Conservation (phyloP, 1,140 invertebrate genomes). For the Amphibalanus amphitrite region DNA sequence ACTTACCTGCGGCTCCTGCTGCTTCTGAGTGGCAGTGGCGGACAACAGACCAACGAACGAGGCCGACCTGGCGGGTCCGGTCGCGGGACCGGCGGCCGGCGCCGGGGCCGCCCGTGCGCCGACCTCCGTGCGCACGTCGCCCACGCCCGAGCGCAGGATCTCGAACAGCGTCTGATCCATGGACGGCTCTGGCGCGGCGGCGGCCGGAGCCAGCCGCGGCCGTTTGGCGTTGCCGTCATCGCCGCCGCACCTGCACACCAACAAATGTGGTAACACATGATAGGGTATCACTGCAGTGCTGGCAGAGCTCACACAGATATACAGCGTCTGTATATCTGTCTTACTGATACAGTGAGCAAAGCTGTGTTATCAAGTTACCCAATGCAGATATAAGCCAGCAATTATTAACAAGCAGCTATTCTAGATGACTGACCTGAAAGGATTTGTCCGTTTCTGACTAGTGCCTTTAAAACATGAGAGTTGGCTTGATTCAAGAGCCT, state of each 20-base stretch:
- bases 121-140: neutral
- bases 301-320: no score
- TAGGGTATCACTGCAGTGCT: no score
- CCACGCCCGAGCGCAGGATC: constrained; percentile 2
- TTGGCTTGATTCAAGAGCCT: neutral
- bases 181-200: neutral
- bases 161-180: neutral
- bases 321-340: neutral
- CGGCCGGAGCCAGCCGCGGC: neutral
- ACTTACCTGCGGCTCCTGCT: neutral
- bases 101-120: no score
- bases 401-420: no score
- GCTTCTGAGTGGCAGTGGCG: no score
- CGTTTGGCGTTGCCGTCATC: neutral
- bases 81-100: no score
- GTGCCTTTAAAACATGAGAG: neutral
- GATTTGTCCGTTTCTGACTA: neutral
- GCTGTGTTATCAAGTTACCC: neutral
- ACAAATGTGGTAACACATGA: no score
- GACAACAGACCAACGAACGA: neutral
- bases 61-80: no score
- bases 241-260: neutral
- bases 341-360: neutral
- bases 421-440: neutral
- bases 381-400: neutral